Evolutionary conservation across 2,113 vertebrate species (phyloP).

Genomic region (Danionella cerebrum): DNA sequence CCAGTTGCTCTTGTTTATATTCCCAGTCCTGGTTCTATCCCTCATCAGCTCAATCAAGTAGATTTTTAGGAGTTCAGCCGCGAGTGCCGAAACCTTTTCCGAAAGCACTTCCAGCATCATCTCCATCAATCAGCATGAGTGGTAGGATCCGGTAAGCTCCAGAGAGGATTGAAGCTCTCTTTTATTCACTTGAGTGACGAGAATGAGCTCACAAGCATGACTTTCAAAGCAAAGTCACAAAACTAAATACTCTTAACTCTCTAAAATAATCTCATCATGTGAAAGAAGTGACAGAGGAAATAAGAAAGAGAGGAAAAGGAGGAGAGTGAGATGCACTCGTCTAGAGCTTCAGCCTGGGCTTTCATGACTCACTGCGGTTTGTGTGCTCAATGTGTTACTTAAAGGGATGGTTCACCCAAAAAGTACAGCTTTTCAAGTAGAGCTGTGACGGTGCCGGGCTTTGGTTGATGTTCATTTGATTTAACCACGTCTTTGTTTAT

Average conservation of each 20-base stretch:
- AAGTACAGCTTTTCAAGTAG: no score
- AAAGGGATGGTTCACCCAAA: no score
- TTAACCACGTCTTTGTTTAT: no score
- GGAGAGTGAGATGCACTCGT: background rate
- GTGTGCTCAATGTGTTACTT: background rate
- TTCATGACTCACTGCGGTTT: background rate
- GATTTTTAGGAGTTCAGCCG: background rate
- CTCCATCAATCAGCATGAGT: background rate
- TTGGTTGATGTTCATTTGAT: no score
- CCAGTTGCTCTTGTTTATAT: background rate
- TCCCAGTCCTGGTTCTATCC: background rate
- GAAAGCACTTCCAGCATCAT: background rate
- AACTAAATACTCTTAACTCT: background rate
- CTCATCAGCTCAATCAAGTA: background rate
- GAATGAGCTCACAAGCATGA: background rate
- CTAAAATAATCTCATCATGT: no score
- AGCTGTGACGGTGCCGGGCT: no score
- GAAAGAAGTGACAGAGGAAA: background rate
- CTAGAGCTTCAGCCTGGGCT: background rate
- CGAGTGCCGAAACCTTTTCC: background rate
- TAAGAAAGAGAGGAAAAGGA: background rate
- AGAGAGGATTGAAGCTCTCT: slow-evolving; percentile 1
- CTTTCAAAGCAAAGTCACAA: background rate
- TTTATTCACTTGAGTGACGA: background rate
- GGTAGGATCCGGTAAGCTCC: background rate